A percentile compares a stretch with the other conserved stretches of the same genome.
These are phyloP conservation scores for Scomber scombrus DNA, from an alignment of 2,113 vertebrate species.

Conservation along the genomic window DNA sequence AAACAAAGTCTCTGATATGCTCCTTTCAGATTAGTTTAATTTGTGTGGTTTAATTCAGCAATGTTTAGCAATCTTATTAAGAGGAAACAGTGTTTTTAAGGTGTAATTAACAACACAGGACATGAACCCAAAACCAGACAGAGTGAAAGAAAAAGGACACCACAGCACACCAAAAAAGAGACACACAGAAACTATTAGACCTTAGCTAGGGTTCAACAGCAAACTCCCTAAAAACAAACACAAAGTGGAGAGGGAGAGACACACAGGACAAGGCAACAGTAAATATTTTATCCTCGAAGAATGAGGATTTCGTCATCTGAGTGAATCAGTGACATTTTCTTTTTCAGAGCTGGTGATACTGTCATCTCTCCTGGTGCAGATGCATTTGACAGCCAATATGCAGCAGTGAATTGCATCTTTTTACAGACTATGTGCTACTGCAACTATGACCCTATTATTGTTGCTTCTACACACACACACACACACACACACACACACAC, in stretches of 20 bases:
- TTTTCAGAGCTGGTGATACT: not conserved
- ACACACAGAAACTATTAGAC: not conserved
- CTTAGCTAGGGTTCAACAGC: not conserved
- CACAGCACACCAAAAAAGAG: slow-evolving; percentile 40
- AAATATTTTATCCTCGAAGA: not conserved
- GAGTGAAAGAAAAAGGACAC: not conserved
- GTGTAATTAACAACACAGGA: not conserved
- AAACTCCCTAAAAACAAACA: slow-evolving; percentile 9
- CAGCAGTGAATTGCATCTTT: slow-evolving; percentile 7
- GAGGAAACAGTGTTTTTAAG: not conserved
- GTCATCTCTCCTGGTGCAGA: not conserved
- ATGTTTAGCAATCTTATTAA: not conserved
- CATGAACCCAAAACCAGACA: slow-evolving; percentile 11
- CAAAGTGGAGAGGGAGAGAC: not conserved
- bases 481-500: slow-evolving; percentile 15
- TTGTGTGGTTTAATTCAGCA: not conserved
- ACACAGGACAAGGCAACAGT: not conserved
- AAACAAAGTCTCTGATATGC: not conserved
- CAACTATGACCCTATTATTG: not conserved
- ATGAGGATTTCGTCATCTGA: not conserved
- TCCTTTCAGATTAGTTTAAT: not conserved
- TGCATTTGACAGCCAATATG: not conserved
- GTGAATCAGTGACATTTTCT: not conserved
- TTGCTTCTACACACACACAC: not conserved
- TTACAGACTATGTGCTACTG: slow-evolving; percentile 1